Evolutionary conservation across 1,140 invertebrate species (phyloP).

Genomic region (Mactra quadrangularis): DNA sequence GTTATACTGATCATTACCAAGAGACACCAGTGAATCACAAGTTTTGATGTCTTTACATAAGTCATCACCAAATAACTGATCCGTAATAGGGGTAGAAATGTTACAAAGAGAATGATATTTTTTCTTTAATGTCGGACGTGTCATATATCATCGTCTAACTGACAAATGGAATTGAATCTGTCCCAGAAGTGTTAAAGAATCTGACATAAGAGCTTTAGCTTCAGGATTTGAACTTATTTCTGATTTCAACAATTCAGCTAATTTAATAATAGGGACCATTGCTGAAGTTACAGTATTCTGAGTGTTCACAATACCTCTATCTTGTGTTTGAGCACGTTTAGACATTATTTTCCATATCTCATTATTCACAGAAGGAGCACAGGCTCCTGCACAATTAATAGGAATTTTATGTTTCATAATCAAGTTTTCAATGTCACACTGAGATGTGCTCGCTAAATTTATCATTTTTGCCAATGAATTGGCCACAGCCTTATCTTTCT

Average conservation of each 20-base stretch:
- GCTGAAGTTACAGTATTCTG: conserved; percentile 12
- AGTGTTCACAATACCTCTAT: conserved; percentile 20
- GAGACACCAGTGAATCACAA: conserved; percentile 11
- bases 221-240: too few relatives aligned
- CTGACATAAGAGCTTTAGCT: too few relatives aligned
- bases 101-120: too few relatives aligned
- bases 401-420: conserved; percentile 3
- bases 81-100: not conserved
- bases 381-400: conserved; percentile 14
- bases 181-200: too few relatives aligned
- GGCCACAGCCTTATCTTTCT: conserved; percentile 1
- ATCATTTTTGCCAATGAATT: conserved; percentile 30
- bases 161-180: too few relatives aligned
- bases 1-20: too few relatives aligned
- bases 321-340: conserved; percentile 5
- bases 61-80: conserved; percentile 49
- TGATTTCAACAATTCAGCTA: too few relatives aligned
- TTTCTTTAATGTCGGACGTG: too few relatives aligned
- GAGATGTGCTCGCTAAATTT: conserved; percentile 24
- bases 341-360: conserved; percentile 38
- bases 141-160: too few relatives aligned
- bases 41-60: conserved; percentile 43
- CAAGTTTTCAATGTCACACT: conserved; percentile 9
- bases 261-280: conserved; percentile 18
- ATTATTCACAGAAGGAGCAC: conserved; percentile 15